A percentile compares a stretch with the other conserved stretches of the same genome.
These are phyloP conservation scores for Hydrozoanthus tunicans DNA, from an alignment of 64 coral and sea anemone species.

Conservation along the genomic window DNA sequence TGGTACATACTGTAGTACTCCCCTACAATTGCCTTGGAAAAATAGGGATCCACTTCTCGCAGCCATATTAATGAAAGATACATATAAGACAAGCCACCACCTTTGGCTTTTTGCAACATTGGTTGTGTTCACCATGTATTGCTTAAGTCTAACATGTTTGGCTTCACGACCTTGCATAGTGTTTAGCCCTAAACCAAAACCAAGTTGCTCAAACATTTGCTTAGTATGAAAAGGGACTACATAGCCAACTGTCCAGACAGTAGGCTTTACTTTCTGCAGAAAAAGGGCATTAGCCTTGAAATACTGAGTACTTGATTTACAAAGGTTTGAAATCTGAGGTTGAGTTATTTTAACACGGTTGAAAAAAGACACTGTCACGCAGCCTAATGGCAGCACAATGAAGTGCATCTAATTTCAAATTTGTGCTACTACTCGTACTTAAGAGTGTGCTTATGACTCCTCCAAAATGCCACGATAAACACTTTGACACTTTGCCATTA, in stretches of 20 bases:
- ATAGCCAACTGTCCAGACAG: constrained; percentile 63
- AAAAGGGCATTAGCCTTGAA: constrained; percentile 18
- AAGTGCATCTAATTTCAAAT: no score
- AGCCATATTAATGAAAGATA: constrained; percentile 42
- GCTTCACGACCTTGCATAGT: constrained; percentile 53
- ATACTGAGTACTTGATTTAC: constrained; percentile 14
- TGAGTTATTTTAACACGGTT: background rate
- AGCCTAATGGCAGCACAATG: no score
- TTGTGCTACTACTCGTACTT: no score
- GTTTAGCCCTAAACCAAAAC: constrained; percentile 50
- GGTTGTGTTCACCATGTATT: constrained; percentile 28
- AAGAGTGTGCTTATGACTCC: constrained; percentile 29
- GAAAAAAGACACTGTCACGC: no score
- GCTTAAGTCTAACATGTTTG: constrained; percentile 24
- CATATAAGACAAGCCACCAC: constrained; percentile 51
- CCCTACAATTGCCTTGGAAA: background rate
- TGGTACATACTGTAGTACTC: background rate
- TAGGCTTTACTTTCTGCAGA: constrained; percentile 47
- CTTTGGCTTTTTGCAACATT: constrained; percentile 24
- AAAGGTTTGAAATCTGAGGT: constrained; percentile 9
- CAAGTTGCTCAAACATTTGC: constrained; percentile 22
- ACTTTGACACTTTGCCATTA: constrained; percentile 39
- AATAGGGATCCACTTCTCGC: background rate
- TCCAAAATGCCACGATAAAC: constrained; percentile 1
- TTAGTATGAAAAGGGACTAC: constrained; percentile 53